Conservation (phyloP, 2,113 vertebrate species). For the Pollachius pollachius region DNA sequence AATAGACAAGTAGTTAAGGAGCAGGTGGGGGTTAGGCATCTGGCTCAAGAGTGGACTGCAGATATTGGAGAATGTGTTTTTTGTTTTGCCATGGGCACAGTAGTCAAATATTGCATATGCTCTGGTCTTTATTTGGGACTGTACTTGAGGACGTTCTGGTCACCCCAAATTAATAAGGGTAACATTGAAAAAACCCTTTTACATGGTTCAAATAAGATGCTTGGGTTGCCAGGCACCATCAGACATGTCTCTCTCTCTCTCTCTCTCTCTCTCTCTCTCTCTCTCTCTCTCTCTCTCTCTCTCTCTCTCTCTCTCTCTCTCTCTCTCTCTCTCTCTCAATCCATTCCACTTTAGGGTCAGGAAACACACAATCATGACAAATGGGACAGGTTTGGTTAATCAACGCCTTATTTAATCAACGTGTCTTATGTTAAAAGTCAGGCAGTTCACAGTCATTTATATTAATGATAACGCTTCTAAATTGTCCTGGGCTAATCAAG, state of each 20-base stretch:
- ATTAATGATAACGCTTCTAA: constrained; percentile 44
- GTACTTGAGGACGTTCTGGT: no score
- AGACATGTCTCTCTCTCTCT: constrained; percentile 43
- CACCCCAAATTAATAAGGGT: no score
- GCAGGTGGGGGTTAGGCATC: no score
- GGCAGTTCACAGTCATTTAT: constrained; percentile 35
- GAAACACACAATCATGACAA: constrained; percentile 27
- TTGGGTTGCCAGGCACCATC: constrained; percentile 44
- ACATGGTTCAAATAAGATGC: no score
- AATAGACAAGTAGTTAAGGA: no score
- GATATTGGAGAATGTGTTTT: no score
- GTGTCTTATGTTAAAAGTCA: constrained; percentile 36
- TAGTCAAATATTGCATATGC: no score
- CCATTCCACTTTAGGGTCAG: constrained; percentile 30
- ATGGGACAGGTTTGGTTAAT: constrained; percentile 35
- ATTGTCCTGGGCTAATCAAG: constrained; percentile 42
- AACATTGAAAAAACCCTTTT: no score
- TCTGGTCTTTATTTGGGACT: no score
- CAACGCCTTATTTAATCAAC: constrained; percentile 40
- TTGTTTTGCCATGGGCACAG: background rate
- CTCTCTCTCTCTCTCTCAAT: constrained; percentile 38
- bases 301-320: constrained; percentile 14
- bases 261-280: background rate
- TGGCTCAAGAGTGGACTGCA: no score
- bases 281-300: no score